These are phyloP conservation scores for Vicugna pacos DNA, from an alignment of 2,113 vertebrate genomes.

Conservation along the genomic window DNA sequence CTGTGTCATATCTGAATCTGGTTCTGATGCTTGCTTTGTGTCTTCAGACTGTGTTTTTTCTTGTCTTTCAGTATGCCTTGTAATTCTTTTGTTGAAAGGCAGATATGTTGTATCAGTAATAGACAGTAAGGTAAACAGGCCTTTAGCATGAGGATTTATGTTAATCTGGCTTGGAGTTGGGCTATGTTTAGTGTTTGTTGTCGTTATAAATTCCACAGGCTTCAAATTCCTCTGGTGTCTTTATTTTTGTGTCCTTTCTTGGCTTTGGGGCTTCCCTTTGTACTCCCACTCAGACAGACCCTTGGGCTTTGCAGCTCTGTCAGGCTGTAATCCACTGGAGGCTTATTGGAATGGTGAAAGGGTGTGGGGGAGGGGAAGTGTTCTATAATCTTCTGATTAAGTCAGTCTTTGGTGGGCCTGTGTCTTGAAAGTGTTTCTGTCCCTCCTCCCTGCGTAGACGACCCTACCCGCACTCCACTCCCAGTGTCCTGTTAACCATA, in stretches of 20 bases:
- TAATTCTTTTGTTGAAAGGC: neutral
- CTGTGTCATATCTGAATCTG: neutral
- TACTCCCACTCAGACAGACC: neutral
- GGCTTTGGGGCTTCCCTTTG: neutral
- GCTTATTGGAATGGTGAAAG: neutral
- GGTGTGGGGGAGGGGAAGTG: neutral
- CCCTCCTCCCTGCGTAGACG: neutral
- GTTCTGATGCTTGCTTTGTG: neutral
- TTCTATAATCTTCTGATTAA: neutral
- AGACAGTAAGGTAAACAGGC: neutral
- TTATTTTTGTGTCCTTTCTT: neutral
- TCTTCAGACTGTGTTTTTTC: neutral
- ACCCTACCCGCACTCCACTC: neutral
- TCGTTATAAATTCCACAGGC: neutral
- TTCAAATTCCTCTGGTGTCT: neutral
- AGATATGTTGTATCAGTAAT: neutral
- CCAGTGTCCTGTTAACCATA: neutral
- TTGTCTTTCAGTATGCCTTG: neutral
- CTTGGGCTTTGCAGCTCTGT: neutral
- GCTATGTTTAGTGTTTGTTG: conserved; percentile 21
- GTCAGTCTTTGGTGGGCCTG: neutral
- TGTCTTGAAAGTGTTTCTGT: conserved; percentile 6
- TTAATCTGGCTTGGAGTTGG: neutral
- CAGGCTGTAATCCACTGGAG: neutral
- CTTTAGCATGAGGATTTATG: neutral